Conservation (phyloP, 2,113 vertebrate genomes). For the Microcebus griseorufus region DNA sequence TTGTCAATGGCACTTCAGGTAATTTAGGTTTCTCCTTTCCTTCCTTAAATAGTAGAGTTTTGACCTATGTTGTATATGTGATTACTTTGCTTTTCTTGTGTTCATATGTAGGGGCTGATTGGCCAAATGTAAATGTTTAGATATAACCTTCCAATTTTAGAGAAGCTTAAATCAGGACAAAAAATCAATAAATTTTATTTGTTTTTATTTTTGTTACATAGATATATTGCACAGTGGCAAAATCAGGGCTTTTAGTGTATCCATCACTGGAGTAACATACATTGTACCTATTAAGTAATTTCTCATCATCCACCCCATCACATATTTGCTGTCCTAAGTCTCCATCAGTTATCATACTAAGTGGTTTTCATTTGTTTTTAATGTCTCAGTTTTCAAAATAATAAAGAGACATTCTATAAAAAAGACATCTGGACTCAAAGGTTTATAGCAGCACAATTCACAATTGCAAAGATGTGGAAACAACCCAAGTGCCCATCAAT, state of each 20-base stretch:
- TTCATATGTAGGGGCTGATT: not conserved
- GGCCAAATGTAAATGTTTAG: not conserved
- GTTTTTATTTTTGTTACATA: too few relatives aligned
- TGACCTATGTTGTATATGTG: not conserved
- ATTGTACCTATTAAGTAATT: too few relatives aligned
- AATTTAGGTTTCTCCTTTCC: not conserved
- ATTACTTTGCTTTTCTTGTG: not conserved
- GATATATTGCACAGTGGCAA: too few relatives aligned
- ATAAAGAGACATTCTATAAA: not conserved
- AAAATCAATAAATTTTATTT: not conserved
- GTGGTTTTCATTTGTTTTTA: constrained; percentile 2
- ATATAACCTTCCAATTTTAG: not conserved
- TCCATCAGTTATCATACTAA: not conserved
- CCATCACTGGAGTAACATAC: too few relatives aligned
- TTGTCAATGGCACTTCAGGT: not conserved
- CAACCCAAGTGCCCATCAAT: too few relatives aligned
- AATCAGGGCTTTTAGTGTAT: too few relatives aligned
- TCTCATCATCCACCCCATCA: too few relatives aligned
- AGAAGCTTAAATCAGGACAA: not conserved
- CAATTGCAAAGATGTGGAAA: too few relatives aligned
- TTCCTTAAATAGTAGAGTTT: not conserved
- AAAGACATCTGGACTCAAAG: too few relatives aligned
- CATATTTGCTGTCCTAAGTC: too few relatives aligned
- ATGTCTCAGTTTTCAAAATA: not conserved
- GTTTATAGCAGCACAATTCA: too few relatives aligned